These are phyloP conservation scores for Erythrocercus mccallii DNA, from an alignment of 2,113 vertebrate species.

Conservation along the genomic window DNA sequence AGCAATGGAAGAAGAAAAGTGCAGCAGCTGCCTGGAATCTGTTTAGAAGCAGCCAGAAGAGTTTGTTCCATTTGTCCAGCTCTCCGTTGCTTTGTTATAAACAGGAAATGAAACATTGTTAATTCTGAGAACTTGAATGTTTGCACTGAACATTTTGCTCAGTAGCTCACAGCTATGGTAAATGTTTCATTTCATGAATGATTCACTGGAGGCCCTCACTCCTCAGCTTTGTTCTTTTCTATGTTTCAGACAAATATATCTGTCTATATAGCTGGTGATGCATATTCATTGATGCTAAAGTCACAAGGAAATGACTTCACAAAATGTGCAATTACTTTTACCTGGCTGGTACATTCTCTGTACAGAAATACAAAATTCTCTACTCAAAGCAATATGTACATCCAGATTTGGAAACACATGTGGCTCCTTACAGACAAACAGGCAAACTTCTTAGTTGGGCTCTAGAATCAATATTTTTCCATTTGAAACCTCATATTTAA, in stretches of 20 bases:
- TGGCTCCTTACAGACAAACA: neutral
- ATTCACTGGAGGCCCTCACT: slow-evolving; percentile 28
- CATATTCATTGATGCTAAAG: neutral
- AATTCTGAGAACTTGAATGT: neutral
- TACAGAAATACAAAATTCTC: neutral
- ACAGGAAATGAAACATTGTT: slow-evolving; percentile 37
- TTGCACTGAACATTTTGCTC: slow-evolving; percentile 43
- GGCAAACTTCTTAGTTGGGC: neutral
- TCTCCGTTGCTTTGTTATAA: neutral
- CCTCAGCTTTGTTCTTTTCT: slow-evolving; percentile 12
- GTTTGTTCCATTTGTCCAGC: slow-evolving; percentile 6
- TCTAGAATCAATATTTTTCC: neutral
- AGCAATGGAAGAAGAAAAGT: neutral
- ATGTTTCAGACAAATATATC: slow-evolving; percentile 22
- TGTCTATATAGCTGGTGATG: neutral
- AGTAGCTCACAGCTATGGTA: neutral
- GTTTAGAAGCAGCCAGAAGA: neutral
- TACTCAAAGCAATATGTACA: neutral
- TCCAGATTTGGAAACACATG: neutral
- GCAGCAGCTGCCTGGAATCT: neutral
- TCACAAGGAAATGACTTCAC: neutral
- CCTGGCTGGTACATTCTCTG: neutral
- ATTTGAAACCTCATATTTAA: neutral
- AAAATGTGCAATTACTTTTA: neutral
- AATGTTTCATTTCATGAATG: slow-evolving; percentile 24